These are phyloP conservation scores for Cydia fagiglandana DNA, from an alignment of 1,140 invertebrate species.

Conservation along the genomic window DNA sequence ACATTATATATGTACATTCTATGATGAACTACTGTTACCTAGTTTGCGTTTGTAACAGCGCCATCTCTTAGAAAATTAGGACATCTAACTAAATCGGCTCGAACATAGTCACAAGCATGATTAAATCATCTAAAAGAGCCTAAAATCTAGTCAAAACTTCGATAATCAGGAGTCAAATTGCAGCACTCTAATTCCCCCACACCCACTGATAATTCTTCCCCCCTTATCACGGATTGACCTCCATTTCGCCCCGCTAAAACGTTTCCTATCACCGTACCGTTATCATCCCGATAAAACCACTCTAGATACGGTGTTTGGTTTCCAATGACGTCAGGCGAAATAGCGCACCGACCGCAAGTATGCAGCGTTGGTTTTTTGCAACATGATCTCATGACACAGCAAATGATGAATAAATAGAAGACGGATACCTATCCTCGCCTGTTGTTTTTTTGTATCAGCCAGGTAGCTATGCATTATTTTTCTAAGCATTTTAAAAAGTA, in stretches of 20 bases:
- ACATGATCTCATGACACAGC: slow-evolving; percentile 12
- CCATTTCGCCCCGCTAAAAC: slow-evolving; percentile 38
- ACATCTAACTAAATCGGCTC: too few relatives aligned
- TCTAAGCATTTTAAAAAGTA: neutral
- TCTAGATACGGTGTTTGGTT: slow-evolving; percentile 52
- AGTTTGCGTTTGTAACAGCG: too few relatives aligned
- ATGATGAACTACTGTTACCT: too few relatives aligned
- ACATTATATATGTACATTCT: too few relatives aligned
- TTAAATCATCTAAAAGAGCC: neutral
- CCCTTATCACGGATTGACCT: slow-evolving; percentile 25
- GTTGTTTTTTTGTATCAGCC: neutral
- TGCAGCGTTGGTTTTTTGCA: slow-evolving; percentile 18
- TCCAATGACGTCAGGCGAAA: slow-evolving; percentile 41
- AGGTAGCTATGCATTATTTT: neutral
- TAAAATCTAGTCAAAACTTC: neutral
- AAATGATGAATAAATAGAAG: neutral
- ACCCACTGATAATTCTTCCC: slow-evolving; percentile 12
- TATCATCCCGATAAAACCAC: slow-evolving; percentile 61
- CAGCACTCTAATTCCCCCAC: neutral
- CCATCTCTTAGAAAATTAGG: too few relatives aligned
- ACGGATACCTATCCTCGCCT: neutral
- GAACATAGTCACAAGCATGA: too few relatives aligned
- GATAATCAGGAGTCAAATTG: neutral
- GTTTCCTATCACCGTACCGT: slow-evolving; percentile 46
- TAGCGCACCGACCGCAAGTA: slow-evolving; percentile 12